Base-by-base conservation (phyloP, 2,797 vertebrate species). In the Acrocephalus scirpaceus region DNA sequence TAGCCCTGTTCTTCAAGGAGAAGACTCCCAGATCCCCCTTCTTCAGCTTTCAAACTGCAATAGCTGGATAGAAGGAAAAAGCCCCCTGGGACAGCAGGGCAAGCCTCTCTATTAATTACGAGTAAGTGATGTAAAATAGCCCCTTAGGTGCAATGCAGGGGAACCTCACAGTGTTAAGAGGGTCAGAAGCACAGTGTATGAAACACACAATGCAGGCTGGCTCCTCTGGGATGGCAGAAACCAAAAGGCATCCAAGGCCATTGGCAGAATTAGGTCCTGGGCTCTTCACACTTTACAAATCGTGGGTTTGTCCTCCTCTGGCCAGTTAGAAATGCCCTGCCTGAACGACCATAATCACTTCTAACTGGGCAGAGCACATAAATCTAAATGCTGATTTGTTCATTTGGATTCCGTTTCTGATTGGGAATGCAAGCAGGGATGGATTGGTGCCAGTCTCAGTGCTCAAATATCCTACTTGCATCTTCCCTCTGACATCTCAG, bases 101-200 rank as follows among this genome's bases (percentile, higher is more conserved):
- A 93, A 88, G 70, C 88, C 86, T 94, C 62, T 83, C 90, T 94
- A 96, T 95, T 96, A 96, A 96, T 96, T 95, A 97, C 44, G 61
- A 92, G 90, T 89, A 91, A 96, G 81, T 72, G 92, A 95, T 94
- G 87, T 79, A 88, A 92, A 96, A 83, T 34, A 91, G 92, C 89
- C 95, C 95, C 92, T 76, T 50, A 90, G 84, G 95, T 91, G 81
- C 95, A 90, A 92, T 32, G 88, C 67, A 90, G 74, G 90, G 90
- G 86, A 95, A 95, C 56, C 74, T 92, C 79, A 67, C 1, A 50
- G 77, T 5, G 40, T 56, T 94, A 95, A 94, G 81, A 94, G 87
- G 92, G 92, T 91, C 93, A 95, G 86, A 87, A 71, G 74, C 80
- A 88, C 48, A 93, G 17, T 53, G 78, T 44, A 85, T 3, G 40